Conservation (phyloP, 2,797 vertebrate species). For the Prionace glauca region DNA sequence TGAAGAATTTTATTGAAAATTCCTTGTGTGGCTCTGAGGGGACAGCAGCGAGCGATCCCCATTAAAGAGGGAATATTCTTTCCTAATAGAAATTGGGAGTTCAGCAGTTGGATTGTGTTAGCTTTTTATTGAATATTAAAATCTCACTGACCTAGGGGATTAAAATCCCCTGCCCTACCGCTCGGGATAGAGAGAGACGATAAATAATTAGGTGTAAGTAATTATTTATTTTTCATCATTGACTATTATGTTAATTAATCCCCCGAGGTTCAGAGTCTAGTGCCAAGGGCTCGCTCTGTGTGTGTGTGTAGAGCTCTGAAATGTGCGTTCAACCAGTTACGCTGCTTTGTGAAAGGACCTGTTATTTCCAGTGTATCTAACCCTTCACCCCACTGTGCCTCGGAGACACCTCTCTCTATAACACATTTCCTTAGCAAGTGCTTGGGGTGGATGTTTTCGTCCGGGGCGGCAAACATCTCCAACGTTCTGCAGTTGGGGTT, state of each 20-base stretch:
- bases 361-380: not conserved
- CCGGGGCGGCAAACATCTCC: too few species aligned
- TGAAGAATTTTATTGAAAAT: not conserved
- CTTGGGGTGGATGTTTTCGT: not conserved
- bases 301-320: not conserved
- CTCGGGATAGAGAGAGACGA: too few species aligned
- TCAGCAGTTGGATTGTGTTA: not conserved
- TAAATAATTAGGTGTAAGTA: not conserved
- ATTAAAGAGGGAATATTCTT: not conserved
- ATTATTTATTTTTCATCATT: not conserved
- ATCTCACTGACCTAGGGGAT: not conserved
- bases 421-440: not conserved
- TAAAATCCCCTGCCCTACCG: not conserved
- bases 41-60: too few species aligned
- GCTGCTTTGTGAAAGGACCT: too few species aligned
- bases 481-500: too few species aligned
- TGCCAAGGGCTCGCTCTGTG: not conserved
- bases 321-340: not conserved
- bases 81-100: not conserved
- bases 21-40: not conserved
- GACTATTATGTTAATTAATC: not conserved
- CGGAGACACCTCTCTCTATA: not conserved
- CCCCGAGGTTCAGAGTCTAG: not conserved
- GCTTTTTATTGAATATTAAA: not conserved
- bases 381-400: not conserved